phyloP scores from a whole-genome alignment of 2,797 vertebrate species.

The Eleutherodactylus coqui region DNA sequence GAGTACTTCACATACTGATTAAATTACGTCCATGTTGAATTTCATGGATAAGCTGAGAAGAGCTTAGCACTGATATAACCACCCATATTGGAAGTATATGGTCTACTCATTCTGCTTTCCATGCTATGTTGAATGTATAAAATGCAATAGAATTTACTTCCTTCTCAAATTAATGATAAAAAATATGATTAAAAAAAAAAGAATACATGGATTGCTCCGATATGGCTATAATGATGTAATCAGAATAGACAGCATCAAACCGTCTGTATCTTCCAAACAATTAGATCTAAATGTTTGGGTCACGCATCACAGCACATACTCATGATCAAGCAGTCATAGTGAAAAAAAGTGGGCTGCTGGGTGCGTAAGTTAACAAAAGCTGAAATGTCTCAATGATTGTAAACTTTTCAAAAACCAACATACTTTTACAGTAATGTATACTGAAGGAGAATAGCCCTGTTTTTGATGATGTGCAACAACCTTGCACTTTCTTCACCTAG shows the following conservation, averaged over 20 bases:
- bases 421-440: conserved; percentile 64
- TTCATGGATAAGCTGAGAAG: background rate
- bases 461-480: conserved; percentile 64
- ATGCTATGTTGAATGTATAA: background rate
- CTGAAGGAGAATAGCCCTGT: conserved; percentile 64
- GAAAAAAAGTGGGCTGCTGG: conserved; percentile 37
- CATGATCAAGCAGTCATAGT: conserved; percentile 49
- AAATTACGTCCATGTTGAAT: background rate
- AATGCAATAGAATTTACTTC: background rate
- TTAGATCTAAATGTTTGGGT: conserved; percentile 43
- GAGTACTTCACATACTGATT: background rate
- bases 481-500: conserved; percentile 63
- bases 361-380: conserved; percentile 39
- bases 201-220: conserved; percentile 27
- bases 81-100: background rate
- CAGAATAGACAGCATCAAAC: conserved; percentile 28
- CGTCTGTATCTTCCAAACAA: conserved; percentile 11
- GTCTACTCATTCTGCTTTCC: background rate
- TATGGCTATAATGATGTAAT: conserved; percentile 38
- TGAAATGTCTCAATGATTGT: conserved; percentile 58
- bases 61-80: background rate
- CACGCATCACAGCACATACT: conserved; percentile 55
- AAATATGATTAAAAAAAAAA: conserved; percentile 27
- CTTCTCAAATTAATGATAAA: conserved; percentile 1
- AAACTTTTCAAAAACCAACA: conserved; percentile 61